Percentiles rank a stretch among this genome's conserved stretches.
These are phyloP conservation scores for Nesoenas mayeri DNA, from an alignment of 2,113 vertebrate genomes.

Conservation along the genomic window DNA sequence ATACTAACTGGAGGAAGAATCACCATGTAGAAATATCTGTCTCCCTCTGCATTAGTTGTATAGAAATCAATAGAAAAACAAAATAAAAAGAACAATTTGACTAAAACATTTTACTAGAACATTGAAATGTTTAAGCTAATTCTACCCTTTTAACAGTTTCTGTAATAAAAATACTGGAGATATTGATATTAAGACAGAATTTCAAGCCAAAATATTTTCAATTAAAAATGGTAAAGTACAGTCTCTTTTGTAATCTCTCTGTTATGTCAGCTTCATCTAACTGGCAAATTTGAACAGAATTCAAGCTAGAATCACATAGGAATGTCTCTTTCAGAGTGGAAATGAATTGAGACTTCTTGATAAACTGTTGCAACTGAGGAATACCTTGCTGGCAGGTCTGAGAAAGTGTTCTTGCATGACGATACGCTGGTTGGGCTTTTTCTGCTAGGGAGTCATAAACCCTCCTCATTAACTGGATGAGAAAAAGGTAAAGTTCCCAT, in stretches of 20 bases:
- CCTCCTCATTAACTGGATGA: too few species aligned
- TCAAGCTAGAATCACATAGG: neutral
- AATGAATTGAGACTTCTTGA: too few species aligned
- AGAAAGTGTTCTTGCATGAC: too few species aligned
- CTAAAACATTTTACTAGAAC: neutral
- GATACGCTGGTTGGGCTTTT: too few species aligned
- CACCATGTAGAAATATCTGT: neutral
- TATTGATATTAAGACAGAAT: neutral
- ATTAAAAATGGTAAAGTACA: neutral
- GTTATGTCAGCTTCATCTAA: neutral
- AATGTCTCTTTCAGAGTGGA: too few species aligned
- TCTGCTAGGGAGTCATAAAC: too few species aligned
- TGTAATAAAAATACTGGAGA: neutral
- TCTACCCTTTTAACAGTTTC: neutral
- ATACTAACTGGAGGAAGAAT: neutral
- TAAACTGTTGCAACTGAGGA: too few species aligned
- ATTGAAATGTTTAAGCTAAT: neutral
- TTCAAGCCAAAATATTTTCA: neutral
- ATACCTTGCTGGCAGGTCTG: too few species aligned
- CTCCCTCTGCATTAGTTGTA: neutral
- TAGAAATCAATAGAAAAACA: neutral
- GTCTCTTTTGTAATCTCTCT: neutral
- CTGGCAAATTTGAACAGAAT: neutral
- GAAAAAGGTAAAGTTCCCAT: neutral
- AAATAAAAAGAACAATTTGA: neutral